These are phyloP conservation scores for Galerucella nymphaeae DNA, from an alignment of 2,888 invertebrate genomes.

Conservation along the genomic window DNA sequence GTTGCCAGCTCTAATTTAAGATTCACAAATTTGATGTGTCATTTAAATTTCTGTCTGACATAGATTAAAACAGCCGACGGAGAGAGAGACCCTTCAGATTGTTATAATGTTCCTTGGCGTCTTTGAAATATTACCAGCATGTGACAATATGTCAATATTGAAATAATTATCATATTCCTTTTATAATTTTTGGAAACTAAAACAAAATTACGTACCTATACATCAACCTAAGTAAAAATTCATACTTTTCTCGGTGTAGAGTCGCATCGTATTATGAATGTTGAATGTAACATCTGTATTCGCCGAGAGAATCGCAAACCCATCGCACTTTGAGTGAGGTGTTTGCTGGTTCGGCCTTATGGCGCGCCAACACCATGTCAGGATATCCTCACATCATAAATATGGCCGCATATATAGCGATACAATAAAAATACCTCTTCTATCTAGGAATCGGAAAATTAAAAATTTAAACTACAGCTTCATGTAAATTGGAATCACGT, in stretches of 20 bases:
- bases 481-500: slow-evolving; percentile 44
- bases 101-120: too few species aligned
- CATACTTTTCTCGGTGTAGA: slow-evolving; percentile 22
- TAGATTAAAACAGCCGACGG: too few species aligned
- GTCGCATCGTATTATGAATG: slow-evolving; percentile 62
- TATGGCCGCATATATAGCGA: slow-evolving; percentile 47
- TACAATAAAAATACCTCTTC: slow-evolving; percentile 56
- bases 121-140: too few species aligned
- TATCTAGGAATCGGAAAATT: slow-evolving; percentile 55
- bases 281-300: slow-evolving; percentile 65
- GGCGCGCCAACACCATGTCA: slow-evolving; percentile 32
- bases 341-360: slow-evolving; percentile 39
- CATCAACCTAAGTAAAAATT: not conserved
- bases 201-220: slow-evolving; percentile 2
- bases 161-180: too few species aligned
- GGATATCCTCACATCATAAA: slow-evolving; percentile 55
- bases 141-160: too few species aligned
- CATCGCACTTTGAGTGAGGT: slow-evolving; percentile 57
- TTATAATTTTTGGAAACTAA: too few species aligned
- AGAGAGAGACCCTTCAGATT: too few species aligned
- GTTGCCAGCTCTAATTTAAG: too few species aligned
- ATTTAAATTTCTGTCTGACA: too few species aligned
- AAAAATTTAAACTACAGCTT: slow-evolving; percentile 55
- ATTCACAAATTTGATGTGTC: too few species aligned
- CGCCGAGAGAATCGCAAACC: slow-evolving; percentile 53